A percentile compares a stretch with the other conserved stretches of the same genome.
phyloP scores from a whole-genome alignment of 2,888 invertebrate genomes.

The Scelioninae gen. 1 region DNA sequence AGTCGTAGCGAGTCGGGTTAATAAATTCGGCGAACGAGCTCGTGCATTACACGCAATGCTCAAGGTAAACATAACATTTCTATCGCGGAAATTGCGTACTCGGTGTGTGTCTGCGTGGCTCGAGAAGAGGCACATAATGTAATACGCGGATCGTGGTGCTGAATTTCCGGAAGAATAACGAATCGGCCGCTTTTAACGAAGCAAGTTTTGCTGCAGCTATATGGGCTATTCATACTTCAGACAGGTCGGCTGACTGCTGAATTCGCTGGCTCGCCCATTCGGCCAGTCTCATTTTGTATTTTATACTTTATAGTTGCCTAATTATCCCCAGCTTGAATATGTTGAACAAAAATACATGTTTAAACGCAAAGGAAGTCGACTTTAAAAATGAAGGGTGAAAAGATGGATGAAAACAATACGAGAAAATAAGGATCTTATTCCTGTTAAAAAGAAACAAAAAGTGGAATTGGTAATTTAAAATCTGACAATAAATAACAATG shows the following conservation, averaged over 20 bases:
- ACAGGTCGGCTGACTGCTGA: conserved; percentile 46
- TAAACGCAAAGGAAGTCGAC: not conserved
- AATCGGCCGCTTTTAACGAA: conserved; percentile 55
- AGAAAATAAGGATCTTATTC: too few species aligned
- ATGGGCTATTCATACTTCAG: conserved; percentile 59
- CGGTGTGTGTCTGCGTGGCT: not conserved
- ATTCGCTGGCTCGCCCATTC: conserved; percentile 41
- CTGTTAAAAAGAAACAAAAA: too few species aligned
- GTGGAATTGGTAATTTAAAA: too few species aligned
- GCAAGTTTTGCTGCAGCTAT: conserved; percentile 49
- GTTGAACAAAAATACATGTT: conserved; percentile 19
- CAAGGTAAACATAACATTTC: conserved; percentile 45
- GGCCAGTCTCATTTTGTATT: conserved; percentile 25
- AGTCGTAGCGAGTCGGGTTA: not conserved
- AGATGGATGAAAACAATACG: not conserved
- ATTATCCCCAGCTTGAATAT: conserved; percentile 14
- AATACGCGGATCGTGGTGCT: conserved; percentile 34
- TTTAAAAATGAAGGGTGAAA: not conserved
- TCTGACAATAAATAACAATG: too few species aligned
- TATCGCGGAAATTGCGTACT: conserved; percentile 26
- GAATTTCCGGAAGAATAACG: conserved; percentile 56
- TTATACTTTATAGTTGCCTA: conserved; percentile 20
- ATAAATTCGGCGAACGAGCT: conserved; percentile 18
- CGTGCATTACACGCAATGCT: conserved; percentile 18
- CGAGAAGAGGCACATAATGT: conserved; percentile 34